These are phyloP conservation scores for Plusia festucae DNA, from an alignment of 2,888 invertebrate genomes.

Conservation along the genomic window DNA sequence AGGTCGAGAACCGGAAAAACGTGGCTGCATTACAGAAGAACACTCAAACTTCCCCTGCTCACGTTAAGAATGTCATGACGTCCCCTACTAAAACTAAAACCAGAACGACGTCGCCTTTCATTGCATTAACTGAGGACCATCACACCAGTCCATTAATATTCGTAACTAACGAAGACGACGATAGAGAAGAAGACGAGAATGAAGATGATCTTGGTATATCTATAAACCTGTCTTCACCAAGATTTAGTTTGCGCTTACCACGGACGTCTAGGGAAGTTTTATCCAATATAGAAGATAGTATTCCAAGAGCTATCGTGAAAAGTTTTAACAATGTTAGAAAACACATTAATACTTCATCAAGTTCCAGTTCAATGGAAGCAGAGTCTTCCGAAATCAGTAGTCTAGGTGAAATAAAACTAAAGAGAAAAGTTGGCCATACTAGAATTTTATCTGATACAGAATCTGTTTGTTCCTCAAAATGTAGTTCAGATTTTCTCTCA, in stretches of 20 bases:
- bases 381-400: conserved; percentile 85
- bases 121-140: conserved; percentile 68
- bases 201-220: conserved; percentile 79
- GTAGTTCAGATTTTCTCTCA: conserved; percentile 70
- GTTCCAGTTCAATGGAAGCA: conserved; percentile 80
- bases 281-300: conserved; percentile 70
- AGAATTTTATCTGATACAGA: conserved; percentile 71
- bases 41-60: conserved; percentile 85
- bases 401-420: conserved; percentile 81
- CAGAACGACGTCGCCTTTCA: conserved; percentile 82
- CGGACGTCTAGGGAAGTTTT: conserved; percentile 76
- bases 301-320: conserved; percentile 46
- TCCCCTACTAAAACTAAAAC: conserved; percentile 83
- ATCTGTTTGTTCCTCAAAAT: conserved; percentile 72
- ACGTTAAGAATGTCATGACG: conserved; percentile 83
- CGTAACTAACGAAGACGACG: conserved; percentile 64
- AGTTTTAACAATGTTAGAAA: conserved; percentile 35
- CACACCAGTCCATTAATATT: conserved; percentile 79
- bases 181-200: conserved; percentile 62
- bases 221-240: conserved; percentile 82
- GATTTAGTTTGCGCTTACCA: conserved; percentile 81
- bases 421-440: conserved; percentile 64
- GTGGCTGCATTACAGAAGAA: conserved; percentile 75
- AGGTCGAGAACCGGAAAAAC: conserved; percentile 66
- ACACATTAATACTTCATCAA: conserved; percentile 60